Base-by-base conservation (phyloP, 2,888 invertebrate genomes). In the Papilio elwesi region DNA sequence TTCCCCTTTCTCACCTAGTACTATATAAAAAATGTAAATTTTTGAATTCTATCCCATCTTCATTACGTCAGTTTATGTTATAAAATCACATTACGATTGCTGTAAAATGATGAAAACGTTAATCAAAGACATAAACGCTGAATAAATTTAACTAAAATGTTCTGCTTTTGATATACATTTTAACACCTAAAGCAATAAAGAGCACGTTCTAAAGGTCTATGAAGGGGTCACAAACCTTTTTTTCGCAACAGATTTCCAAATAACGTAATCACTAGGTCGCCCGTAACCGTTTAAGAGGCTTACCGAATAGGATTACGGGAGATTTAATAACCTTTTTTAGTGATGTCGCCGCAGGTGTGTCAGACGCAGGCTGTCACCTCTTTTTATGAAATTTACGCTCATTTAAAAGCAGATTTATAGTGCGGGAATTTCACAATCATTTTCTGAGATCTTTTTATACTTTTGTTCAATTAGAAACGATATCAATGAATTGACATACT, bases 241-340 rank as follows among this genome's bases (percentile, higher is more conserved):
- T 67, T 68, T 36, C 49, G 51, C 15, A 16, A 47, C 36, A 51
- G 51, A 62, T 68, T 51, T 51, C 38, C 51, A 38, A 48, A 68
- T 68, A 59, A 63, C 51, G 53, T 70, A 63, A 63, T 70, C 70
- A 70, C 63, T n/a, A 52, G 63, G 63, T 63, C 52, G 70, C 38
- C 26, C 70, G 70, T 70, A 78, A 81, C 88, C 87, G 82, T 82
- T 86, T 87, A 85, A 87, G 84, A 82, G 83, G 85, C 83, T 87
- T 83, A 83, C 81, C 78, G 80, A 78, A 82, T 74, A 74, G 82
- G 85, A 85, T 86, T 86, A 86, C 81, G 78, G 75, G 80, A 78
- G 83, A 83, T 87, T 88, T 87, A 83, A 88, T 87, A 86, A 70
- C 70, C n/a, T 64, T 70, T 84, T 83, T 82, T 85, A 86, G 52